phyloP scores from a whole-genome alignment of 2,888 invertebrate genomes.

The Luffia ferchaultella region DNA sequence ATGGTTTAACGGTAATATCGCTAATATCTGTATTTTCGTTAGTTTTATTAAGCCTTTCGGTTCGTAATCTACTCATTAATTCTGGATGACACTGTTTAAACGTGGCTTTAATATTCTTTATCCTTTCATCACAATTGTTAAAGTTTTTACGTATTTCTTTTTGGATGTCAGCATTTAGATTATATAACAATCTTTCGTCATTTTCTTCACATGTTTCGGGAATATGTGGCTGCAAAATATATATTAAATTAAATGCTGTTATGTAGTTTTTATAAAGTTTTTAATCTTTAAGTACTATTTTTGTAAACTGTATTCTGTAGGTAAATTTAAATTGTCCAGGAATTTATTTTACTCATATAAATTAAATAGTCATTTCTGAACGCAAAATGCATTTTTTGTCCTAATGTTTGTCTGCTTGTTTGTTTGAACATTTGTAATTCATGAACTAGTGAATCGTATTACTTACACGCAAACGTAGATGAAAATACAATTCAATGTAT shows the following conservation, averaged over 20 bases:
- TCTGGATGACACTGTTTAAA: slow-evolving; percentile 36
- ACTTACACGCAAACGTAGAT: too few relatives aligned
- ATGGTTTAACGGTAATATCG: too few relatives aligned
- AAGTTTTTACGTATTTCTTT: slow-evolving; percentile 29
- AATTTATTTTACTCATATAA: too few relatives aligned
- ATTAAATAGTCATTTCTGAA: too few relatives aligned
- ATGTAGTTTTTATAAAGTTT: background rate
- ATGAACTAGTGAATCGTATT: too few relatives aligned
- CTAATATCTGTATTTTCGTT: background rate
- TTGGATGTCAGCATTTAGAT: slow-evolving; percentile 37
- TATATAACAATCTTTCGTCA: slow-evolving; percentile 34
- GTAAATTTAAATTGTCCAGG: too few relatives aligned
- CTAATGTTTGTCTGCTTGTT: too few relatives aligned
- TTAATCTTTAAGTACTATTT: background rate
- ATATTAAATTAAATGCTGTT: slow-evolving; percentile 1
- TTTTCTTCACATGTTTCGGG: slow-evolving; percentile 23
- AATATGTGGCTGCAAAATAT: slow-evolving; percentile 30
- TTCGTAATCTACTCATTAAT: slow-evolving; percentile 28
- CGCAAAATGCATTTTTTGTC: too few relatives aligned
- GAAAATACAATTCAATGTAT: too few relatives aligned
- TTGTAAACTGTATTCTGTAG: too few relatives aligned
- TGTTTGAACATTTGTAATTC: too few relatives aligned
- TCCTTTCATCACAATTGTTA: slow-evolving; percentile 18
- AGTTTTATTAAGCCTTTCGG: slow-evolving; percentile 10
- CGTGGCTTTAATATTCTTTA: slow-evolving; percentile 26